A percentile compares a stretch with the other conserved stretches of the same genome.
phyloP scores from a whole-genome alignment of 2,888 invertebrate species.

The Drosophila melanosoma region DNA sequence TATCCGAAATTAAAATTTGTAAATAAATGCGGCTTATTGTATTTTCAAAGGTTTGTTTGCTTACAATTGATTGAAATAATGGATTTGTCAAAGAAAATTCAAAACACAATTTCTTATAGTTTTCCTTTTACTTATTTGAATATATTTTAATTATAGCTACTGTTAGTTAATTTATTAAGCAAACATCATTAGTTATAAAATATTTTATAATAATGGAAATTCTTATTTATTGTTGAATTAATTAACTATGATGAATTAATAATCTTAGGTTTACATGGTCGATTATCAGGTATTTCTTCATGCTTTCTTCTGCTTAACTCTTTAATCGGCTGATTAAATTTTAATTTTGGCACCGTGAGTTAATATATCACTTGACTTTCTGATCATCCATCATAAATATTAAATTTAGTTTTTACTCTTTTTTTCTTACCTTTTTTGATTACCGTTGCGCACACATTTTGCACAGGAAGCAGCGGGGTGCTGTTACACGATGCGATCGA shows the following conservation, averaged over 20 bases:
- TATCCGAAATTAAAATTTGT: background rate
- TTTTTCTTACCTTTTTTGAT: background rate
- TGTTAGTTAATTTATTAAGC: background rate
- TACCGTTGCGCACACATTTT: slow-evolving; percentile 46
- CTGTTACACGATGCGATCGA: slow-evolving; percentile 35
- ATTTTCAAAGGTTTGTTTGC: slow-evolving; percentile 1
- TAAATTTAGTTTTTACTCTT: slow-evolving; percentile 26
- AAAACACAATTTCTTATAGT: background rate
- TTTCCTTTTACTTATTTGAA: background rate
- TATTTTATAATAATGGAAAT: background rate
- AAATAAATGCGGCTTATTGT: slow-evolving; percentile 3
- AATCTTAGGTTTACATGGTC: slow-evolving; percentile 35
- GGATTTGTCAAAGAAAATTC: background rate
- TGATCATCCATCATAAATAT: slow-evolving; percentile 55
- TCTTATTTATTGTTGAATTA: slow-evolving; percentile 11
- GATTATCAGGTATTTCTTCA: slow-evolving; percentile 23
- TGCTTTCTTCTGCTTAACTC: slow-evolving; percentile 55
- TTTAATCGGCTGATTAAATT: too few relatives aligned
- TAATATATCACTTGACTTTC: slow-evolving; percentile 5
- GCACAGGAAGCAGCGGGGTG: slow-evolving; percentile 40
- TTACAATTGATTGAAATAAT: background rate
- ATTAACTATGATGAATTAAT: slow-evolving; percentile 18
- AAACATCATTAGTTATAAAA: background rate
- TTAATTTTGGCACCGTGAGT: slow-evolving; percentile 10
- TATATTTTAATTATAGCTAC: background rate